Percentiles rank a stretch among this genome's conserved stretches.
phyloP scores from a whole-genome alignment of 2,113 vertebrate genomes.

The Pedionomus torquatus region DNA sequence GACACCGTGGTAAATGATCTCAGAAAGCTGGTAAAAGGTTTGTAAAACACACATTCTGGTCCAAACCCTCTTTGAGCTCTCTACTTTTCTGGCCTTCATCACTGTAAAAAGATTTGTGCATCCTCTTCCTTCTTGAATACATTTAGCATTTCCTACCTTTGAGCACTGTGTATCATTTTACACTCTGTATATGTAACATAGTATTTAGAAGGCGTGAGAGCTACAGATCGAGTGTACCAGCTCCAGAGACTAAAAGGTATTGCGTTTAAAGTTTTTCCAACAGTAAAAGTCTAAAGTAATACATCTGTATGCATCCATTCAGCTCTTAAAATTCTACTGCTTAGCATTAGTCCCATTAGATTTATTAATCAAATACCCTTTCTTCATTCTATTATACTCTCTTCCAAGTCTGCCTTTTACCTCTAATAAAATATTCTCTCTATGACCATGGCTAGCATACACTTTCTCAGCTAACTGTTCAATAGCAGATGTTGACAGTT shows the following conservation, averaged over 20 bases:
- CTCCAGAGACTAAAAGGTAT: not conserved
- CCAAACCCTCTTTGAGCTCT: not conserved
- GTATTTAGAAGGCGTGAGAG: not conserved
- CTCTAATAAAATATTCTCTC: not conserved
- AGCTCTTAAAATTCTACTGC: not conserved
- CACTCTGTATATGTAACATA: not conserved
- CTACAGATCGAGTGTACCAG: not conserved
- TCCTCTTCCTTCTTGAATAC: not conserved
- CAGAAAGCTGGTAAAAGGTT: slow-evolving; percentile 75
- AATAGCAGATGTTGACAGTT: not conserved
- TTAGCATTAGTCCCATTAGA: not conserved
- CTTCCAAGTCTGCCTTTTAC: not conserved
- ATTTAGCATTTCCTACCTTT: not conserved
- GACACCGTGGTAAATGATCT: slow-evolving; percentile 39
- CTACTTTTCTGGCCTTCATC: not conserved
- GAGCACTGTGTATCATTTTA: not conserved
- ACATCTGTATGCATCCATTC: not conserved
- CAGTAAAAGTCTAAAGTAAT: not conserved
- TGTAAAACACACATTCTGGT: not conserved
- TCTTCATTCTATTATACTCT: not conserved
- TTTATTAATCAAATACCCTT: not conserved
- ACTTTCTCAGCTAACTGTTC: not conserved
- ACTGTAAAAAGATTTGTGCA: not conserved
- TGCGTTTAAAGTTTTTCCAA: not conserved
- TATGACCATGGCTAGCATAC: not conserved